Percentiles rank a stretch among this genome's conserved stretches.
phyloP scores from a whole-genome alignment of 1,140 invertebrate species.

The Drosophila albomicans region DNA sequence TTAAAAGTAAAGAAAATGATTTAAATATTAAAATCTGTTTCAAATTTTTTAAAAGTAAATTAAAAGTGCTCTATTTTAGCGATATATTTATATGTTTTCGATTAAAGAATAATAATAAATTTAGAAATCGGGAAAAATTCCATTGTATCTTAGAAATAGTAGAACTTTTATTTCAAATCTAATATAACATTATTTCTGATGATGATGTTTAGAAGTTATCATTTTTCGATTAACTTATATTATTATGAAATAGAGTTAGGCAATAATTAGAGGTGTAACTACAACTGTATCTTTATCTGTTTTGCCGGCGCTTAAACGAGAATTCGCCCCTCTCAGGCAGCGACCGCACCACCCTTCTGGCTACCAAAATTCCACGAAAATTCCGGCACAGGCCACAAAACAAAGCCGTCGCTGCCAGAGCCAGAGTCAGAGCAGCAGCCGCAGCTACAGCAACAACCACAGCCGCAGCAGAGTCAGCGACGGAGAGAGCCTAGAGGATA shows the following conservation, averaged over 20 bases:
- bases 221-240: background rate
- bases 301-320: conserved; percentile 62
- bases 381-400: conserved; percentile 46
- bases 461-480: conserved; percentile 11
- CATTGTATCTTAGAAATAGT: too few species aligned
- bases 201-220: background rate
- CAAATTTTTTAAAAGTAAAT: too few species aligned
- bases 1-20: too few species aligned
- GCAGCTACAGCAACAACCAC: conserved; percentile 5
- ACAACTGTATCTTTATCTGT: conserved; percentile 23
- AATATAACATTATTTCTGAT: too few species aligned
- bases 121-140: too few species aligned
- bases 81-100: too few species aligned
- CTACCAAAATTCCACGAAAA: conserved; percentile 38
- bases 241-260: background rate
- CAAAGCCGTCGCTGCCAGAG: conserved; percentile 18
- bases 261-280: background rate
- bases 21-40: too few species aligned
- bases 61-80: too few species aligned
- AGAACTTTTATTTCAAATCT: too few species aligned
- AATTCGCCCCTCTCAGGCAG: background rate
- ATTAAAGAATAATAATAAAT: too few species aligned
- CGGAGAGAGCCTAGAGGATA: conserved; percentile 6
- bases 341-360: background rate
- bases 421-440: conserved; percentile 4